phyloP scores from a whole-genome alignment of 1,140 invertebrate genomes.

The Zaprionus gabonicus region DNA sequence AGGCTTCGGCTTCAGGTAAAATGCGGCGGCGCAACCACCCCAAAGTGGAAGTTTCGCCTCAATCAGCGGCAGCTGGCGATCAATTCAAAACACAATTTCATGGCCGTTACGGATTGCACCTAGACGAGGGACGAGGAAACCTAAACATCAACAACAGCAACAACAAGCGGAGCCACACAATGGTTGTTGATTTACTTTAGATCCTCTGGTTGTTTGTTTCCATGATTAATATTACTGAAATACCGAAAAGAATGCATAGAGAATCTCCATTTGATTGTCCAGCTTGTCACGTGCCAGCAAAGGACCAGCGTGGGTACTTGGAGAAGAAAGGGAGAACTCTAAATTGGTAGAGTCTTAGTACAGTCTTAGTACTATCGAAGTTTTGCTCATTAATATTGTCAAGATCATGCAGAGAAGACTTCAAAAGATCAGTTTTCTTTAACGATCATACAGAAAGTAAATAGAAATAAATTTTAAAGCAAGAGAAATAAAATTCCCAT shows the following conservation, averaged over 20 bases:
- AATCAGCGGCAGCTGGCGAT: slow-evolving; percentile 28
- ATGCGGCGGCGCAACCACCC: slow-evolving; percentile 61
- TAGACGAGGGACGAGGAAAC: slow-evolving; percentile 35
- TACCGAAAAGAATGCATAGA: background rate
- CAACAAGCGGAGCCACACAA: slow-evolving; percentile 36
- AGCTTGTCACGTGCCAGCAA: slow-evolving; percentile 12
- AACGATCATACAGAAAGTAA: too few species aligned
- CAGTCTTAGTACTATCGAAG: too few species aligned
- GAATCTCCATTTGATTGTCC: background rate
- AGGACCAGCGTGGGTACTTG: background rate
- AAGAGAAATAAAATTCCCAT: too few species aligned
- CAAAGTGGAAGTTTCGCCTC: slow-evolving; percentile 15
- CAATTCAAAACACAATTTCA: slow-evolving; percentile 57
- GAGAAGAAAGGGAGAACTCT: background rate
- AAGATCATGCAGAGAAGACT: too few species aligned
- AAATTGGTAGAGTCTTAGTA: background rate
- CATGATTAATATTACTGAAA: slow-evolving; percentile 60
- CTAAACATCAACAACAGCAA: too few species aligned
- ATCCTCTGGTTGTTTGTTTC: slow-evolving; percentile 53
- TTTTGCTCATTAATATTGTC: too few species aligned
- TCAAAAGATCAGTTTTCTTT: too few species aligned
- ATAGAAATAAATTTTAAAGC: too few species aligned
- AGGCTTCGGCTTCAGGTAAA: slow-evolving; percentile 59
- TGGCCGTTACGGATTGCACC: slow-evolving; percentile 69
- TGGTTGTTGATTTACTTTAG: slow-evolving; percentile 63